These are phyloP conservation scores for Coenonympha glycerion DNA, from an alignment of 2,888 invertebrate species.

Conservation along the genomic window DNA sequence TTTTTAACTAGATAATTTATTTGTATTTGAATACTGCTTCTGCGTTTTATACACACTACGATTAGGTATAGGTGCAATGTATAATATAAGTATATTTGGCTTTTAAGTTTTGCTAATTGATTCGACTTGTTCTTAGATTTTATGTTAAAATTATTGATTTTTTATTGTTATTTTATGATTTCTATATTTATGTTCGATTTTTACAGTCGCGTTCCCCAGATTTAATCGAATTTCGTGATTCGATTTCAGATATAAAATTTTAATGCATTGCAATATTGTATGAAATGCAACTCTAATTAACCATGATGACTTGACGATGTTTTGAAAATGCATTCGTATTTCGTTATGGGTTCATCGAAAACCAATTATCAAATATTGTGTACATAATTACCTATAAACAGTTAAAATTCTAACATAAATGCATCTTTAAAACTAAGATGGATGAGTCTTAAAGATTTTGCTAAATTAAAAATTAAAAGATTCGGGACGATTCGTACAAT, in stretches of 20 bases:
- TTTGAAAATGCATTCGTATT: background rate
- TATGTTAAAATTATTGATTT: slow-evolving; percentile 2
- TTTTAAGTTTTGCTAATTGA: slow-evolving; percentile 3
- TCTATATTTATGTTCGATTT: background rate
- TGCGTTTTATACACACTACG: background rate
- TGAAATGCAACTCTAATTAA: background rate
- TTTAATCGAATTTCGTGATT: background rate
- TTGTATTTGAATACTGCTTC: background rate
- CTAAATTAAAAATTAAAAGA: no score
- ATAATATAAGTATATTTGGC: background rate
- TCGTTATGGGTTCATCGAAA: background rate
- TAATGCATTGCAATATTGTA: background rate
- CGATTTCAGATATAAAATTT: background rate
- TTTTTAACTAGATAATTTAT: no score
- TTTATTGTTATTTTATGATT: slow-evolving; percentile 6
- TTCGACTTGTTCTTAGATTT: slow-evolving; percentile 3
- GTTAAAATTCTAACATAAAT: no score
- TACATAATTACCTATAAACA: no score
- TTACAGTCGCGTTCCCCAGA: background rate
- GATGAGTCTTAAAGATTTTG: no score
- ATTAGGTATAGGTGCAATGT: background rate
- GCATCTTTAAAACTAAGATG: no score
- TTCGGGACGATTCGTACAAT: no score
- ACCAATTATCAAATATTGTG: no score
- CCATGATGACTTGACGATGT: background rate